These are phyloP conservation scores for Chydorus sphaericus DNA, from an alignment of 2,888 invertebrate species.

Conservation along the genomic window DNA sequence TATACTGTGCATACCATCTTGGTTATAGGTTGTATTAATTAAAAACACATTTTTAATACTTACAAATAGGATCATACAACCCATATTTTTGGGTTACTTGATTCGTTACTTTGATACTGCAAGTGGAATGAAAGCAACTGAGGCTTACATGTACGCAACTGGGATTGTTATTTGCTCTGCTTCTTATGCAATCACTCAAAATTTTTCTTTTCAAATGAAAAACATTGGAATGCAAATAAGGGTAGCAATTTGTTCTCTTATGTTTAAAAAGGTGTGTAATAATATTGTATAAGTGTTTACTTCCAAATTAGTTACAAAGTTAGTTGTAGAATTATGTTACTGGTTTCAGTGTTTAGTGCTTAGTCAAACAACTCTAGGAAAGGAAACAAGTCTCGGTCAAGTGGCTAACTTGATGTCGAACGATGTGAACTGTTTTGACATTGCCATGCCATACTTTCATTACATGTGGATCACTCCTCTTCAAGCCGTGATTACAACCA, in stretches of 20 bases:
- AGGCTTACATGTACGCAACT: slow-evolving; percentile 60
- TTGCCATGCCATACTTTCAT: slow-evolving; percentile 40
- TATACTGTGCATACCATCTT: too few relatives aligned
- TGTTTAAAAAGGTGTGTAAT: slow-evolving; percentile 58
- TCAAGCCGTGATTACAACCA: slow-evolving; percentile 62
- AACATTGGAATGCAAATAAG: slow-evolving; percentile 61
- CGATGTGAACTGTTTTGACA: slow-evolving; percentile 84
- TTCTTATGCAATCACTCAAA: slow-evolving; percentile 60
- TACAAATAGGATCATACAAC: slow-evolving; percentile 50
- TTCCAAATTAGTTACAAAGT: too few relatives aligned
- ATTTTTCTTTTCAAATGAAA: slow-evolving; percentile 71
- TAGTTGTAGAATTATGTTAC: too few relatives aligned
- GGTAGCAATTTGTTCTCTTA: slow-evolving; percentile 62
- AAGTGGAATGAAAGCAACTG: slow-evolving; percentile 32
- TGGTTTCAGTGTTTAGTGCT: background rate
- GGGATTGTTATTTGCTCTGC: slow-evolving; percentile 59
- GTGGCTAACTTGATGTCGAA: slow-evolving; percentile 90
- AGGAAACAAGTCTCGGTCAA: slow-evolving; percentile 80
- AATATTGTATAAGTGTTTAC: too few relatives aligned
- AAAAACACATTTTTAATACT: too few relatives aligned
- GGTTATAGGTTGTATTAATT: too few relatives aligned
- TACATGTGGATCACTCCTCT: slow-evolving; percentile 52
- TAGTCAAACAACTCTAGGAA: slow-evolving; percentile 64
- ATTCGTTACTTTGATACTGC: slow-evolving; percentile 46
- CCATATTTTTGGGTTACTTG: slow-evolving; percentile 47